phyloP scores from a whole-genome alignment of 64 coral and sea anemone genomes.

The Astreopora myriophthalma region DNA sequence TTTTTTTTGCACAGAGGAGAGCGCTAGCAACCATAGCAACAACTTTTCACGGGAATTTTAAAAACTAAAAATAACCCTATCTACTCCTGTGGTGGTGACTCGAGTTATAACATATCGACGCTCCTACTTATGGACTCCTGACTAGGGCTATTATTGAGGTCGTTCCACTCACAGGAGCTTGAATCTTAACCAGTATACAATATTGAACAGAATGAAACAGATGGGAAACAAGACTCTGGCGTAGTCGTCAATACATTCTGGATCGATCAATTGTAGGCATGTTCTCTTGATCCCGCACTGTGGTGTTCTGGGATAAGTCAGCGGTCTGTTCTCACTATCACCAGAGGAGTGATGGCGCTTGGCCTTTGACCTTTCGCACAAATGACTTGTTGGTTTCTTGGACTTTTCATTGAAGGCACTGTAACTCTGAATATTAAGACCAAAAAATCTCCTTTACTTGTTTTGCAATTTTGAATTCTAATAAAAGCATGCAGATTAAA shows the following conservation, averaged over 20 bases:
- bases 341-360: background rate
- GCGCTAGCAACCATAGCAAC: no score
- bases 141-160: background rate
- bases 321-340: slow-evolving; percentile 1
- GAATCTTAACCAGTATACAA: slow-evolving; percentile 69
- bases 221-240: slow-evolving; percentile 72
- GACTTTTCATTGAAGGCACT: slow-evolving; percentile 6
- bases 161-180: background rate
- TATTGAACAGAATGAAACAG: slow-evolving; percentile 58
- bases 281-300: background rate
- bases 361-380: slow-evolving; percentile 21
- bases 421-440: background rate
- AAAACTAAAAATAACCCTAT: no score
- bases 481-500: no score
- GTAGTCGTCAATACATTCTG: slow-evolving; percentile 68
- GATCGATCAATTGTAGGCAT: slow-evolving; percentile 33
- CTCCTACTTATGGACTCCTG: background rate
- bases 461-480: background rate
- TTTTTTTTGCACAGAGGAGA: no score
- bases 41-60: no score
- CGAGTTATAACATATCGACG: no score
- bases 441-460: background rate
- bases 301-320: slow-evolving; percentile 24
- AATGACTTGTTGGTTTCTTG: background rate
- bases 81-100: no score